Evolutionary conservation across 2,888 invertebrate species (phyloP), one percentile per base, ranked within the genome.

Genomic region (Deilephila elpenor): DNA sequence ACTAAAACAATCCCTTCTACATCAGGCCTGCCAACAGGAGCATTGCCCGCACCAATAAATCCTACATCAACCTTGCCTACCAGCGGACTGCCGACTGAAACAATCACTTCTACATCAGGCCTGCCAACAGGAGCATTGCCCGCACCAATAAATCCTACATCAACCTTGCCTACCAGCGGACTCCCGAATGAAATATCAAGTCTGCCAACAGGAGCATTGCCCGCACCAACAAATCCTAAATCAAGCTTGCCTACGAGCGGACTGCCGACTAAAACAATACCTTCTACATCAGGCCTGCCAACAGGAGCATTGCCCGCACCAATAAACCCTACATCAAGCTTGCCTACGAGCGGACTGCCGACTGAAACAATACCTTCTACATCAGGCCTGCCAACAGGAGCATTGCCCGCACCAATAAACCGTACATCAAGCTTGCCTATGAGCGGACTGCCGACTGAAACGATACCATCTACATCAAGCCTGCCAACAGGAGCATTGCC

Each of bases 1-100:
- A 60, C 29, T 29, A 5, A 29, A 1, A 3, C 60, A 32, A 32
- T 32, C 19, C 61, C 29, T 7, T 5, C 32, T 19, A 32, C 61
- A 8, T 51, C 71, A 11, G 11, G 37, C n/a, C 25, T 72, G 51
- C 51, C 51, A 61, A 32, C 32, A 19, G 3, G 11, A 61, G 61
- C 29, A 44, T 1, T 61, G 44, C 44, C 32, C n/a, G 11, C 32
- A 3, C 29, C 53, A 17, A 25, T n/a, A 29, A 53, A n/a, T 25
- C n/a, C 53, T 29, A 61, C 25, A 71, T 61, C 71, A 44, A 61
- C 19, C 44, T 44, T 29, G 25, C 17, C 60, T 34, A 59, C 59
- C 5, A 20, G 6, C 19, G 59, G 59, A 20, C 0, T 59, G 4
- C 59, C 8, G 17, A 56, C n/a, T 5, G 56, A 1, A 56, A n/a